A percentile compares a stretch with the other conserved stretches of the same genome.
phyloP scores from a whole-genome alignment of 1,140 invertebrate species.

The Nasonia longicornis region DNA sequence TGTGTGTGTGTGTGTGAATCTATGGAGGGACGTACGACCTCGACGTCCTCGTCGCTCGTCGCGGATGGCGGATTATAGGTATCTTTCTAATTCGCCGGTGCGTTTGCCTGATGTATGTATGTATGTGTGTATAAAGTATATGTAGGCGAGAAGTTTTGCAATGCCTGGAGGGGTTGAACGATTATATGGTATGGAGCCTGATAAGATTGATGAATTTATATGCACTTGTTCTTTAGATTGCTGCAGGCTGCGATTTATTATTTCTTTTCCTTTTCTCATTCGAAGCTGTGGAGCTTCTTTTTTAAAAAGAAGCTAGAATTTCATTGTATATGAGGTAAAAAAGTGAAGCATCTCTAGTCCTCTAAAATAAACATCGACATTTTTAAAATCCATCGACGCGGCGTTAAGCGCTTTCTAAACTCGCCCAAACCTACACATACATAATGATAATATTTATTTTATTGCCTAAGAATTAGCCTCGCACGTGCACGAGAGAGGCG shows the following conservation, averaged over 20 bases:
- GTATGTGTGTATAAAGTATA: neutral
- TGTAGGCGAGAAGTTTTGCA: neutral
- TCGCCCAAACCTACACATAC: neutral
- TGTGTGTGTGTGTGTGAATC: neutral
- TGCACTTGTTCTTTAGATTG: neutral
- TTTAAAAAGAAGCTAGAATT: too few species aligned
- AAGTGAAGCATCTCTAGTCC: too few species aligned
- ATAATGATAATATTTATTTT: neutral
- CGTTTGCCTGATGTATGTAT: neutral
- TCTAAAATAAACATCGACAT: too few species aligned
- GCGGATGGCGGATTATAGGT: neutral
- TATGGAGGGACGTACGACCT: neutral
- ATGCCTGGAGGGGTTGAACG: neutral
- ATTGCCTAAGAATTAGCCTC: neutral
- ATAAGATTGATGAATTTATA: neutral
- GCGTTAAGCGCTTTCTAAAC: neutral
- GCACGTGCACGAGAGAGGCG: too few species aligned
- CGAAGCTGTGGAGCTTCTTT: too few species aligned
- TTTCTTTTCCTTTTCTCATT: too few species aligned
- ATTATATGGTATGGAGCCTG: neutral
- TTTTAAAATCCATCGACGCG: too few species aligned
- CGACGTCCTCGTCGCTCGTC: neutral
- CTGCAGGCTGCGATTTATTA: too few species aligned
- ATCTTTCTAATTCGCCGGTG: constrained; percentile 6
- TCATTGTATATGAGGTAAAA: too few species aligned